Evolutionary conservation across 2,113 vertebrate species (phyloP).

Genomic region (Lepus timidus): DNA sequence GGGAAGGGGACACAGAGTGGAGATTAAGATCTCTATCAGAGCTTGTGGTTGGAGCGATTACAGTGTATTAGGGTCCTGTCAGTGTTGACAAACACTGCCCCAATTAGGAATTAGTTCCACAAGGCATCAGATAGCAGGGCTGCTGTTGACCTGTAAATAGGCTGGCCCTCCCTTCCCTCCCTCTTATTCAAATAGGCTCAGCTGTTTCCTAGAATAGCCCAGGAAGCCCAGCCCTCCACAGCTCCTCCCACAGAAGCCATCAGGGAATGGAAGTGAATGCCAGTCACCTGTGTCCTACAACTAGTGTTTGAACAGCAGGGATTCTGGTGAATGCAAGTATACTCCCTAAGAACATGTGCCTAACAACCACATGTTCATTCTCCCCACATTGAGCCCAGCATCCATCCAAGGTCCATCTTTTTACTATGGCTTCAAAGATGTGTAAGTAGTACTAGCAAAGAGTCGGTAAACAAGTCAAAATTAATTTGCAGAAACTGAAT

Average conservation of each 20-base stretch:
- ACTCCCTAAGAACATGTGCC: constrained; percentile 17
- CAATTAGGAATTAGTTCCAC: constrained; percentile 89
- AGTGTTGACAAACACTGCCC: constrained; percentile 88
- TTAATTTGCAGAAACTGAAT: neutral
- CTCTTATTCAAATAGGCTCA: constrained; percentile 59
- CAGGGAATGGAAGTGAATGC: constrained; percentile 23
- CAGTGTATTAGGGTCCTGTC: constrained; percentile 83
- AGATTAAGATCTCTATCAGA: constrained; percentile 88
- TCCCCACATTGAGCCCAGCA: neutral
- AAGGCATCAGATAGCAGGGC: constrained; percentile 85
- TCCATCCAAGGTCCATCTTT: neutral
- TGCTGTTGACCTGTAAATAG: constrained; percentile 84
- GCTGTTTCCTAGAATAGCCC: constrained; percentile 59
- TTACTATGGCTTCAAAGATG: neutral
- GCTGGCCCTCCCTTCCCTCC: constrained; percentile 25
- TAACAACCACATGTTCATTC: neutral
- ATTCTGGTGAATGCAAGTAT: constrained; percentile 14
- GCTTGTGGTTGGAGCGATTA: constrained; percentile 86
- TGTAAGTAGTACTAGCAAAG: neutral
- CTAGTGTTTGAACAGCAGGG: neutral
- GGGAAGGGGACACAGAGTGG: constrained; percentile 66
- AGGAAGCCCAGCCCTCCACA: neutral
- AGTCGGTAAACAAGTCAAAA: constrained; percentile 10
- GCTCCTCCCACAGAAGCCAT: neutral
- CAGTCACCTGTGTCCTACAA: neutral